Base-by-base conservation (phyloP, 2,113 vertebrate species). In the Athene cunicularia region DNA sequence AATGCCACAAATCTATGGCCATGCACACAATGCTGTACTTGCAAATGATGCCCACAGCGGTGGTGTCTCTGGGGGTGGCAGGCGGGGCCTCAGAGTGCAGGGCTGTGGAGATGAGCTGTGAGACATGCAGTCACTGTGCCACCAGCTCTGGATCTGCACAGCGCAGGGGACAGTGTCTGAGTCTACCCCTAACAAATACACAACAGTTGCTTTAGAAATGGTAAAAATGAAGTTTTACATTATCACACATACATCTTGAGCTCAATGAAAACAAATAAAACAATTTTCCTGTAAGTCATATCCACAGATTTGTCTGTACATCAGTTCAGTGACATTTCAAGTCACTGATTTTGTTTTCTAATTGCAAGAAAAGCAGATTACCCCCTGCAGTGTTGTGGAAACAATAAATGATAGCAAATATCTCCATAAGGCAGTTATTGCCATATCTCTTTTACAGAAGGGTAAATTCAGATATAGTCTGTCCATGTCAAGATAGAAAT, bases 111-210 rank as follows among this genome's bases (percentile, higher is more conserved):
- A 26, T 3, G 26, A 41, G 49, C 35, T 8, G 0, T 0, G 12
- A 50, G 3, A 12, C 6, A 0, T 2, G 4, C 3, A 0, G 45
- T 2, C 11, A 0, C 33, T 9, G 35, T 9, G 0, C 3, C 62
- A 50, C 37, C 49, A 39, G 6, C 14, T 63, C 62, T 21, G 8
- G 12, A 10, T 23, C 84, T 9, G 18, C 55, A 14, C 30, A 30
- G 22, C 2, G 0, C 11, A 0, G 14, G 35, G 26, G 18, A 8
- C 37, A 43, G 22, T 4, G 8, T 32, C n/a, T 2, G 7, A 62
- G 8, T 4, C 30, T 22, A 7, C 2, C 24, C 39, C 75, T 35
- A 75, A 28, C 13, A 66, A 58, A 79, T 6, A 6, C 49, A 62
- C 4, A 4, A 12, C 8, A 0, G 5, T 12, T 50, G 33, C 62